phyloP scores from a whole-genome alignment of 2,888 invertebrate species.

The Syrista parreyssii region DNA sequence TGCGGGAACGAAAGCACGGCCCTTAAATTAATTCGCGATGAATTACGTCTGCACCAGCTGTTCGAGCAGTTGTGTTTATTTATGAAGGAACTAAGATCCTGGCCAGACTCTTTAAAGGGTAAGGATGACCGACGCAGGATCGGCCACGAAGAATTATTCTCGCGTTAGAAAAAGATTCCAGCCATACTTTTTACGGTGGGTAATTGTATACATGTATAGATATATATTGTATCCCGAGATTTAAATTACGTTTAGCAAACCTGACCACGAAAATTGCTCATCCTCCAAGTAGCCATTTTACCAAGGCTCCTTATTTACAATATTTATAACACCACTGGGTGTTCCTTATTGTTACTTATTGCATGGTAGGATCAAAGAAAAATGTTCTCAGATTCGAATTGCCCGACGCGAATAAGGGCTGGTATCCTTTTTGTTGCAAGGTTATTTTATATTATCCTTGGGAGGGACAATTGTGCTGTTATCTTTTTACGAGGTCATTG shows the following conservation, averaged over 20 bases:
- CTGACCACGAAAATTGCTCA: neutral
- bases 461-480: neutral
- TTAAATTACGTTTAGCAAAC: neutral
- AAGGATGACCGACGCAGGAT: conserved; percentile 7
- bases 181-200: conserved; percentile 14
- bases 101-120: conserved; percentile 43
- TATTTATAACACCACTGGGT: neutral
- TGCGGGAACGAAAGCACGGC: conserved; percentile 43
- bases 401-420: neutral
- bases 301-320: neutral
- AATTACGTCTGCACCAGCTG: conserved; percentile 66
- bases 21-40: conserved; percentile 67
- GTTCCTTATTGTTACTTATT: neutral
- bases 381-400: neutral
- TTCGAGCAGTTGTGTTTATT: conserved; percentile 66
- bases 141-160: neutral
- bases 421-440: neutral
- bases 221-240: conserved; percentile 4
- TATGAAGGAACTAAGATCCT: conserved; percentile 64
- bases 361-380: neutral
- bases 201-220: conserved; percentile 23
- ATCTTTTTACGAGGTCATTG: neutral
- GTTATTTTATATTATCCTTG: neutral
- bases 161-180: neutral
- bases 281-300: neutral